Evolutionary conservation across 2,797 vertebrate species (phyloP).

Genomic region (Xerus rutilus): DNA sequence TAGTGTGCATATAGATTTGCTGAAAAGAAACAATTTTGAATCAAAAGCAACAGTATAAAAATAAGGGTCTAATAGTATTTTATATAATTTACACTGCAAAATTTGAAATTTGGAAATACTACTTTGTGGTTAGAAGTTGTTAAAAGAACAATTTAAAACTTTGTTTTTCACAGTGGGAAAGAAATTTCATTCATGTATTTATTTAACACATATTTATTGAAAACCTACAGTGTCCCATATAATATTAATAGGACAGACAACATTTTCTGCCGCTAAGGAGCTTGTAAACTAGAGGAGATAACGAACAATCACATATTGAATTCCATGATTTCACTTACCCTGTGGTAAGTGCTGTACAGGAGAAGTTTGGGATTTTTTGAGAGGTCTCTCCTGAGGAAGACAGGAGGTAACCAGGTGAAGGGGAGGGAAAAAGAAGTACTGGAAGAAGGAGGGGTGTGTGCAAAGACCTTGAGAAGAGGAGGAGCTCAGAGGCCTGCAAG

Average conservation of each 20-base stretch:
- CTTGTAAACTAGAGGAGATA: neutral
- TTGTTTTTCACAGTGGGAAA: constrained; percentile 49
- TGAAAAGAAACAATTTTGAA: constrained; percentile 77
- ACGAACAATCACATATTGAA: neutral
- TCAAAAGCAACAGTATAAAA: constrained; percentile 65
- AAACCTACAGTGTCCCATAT: neutral
- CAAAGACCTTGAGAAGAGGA: neutral
- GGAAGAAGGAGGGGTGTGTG: neutral
- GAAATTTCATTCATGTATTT: constrained; percentile 23
- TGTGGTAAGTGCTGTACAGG: neutral
- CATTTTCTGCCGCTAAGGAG: neutral
- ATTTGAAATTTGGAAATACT: constrained; percentile 62
- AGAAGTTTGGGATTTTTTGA: neutral
- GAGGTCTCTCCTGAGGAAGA: neutral
- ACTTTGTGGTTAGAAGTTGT: constrained; percentile 28
- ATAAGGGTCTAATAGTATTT: constrained; percentile 52
- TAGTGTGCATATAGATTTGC: constrained; percentile 78
- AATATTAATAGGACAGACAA: constrained; percentile 35
- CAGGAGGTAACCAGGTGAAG: neutral
- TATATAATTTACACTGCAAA: constrained; percentile 78
- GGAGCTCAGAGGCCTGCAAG: neutral
- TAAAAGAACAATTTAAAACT: constrained; percentile 46
- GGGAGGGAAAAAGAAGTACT: neutral
- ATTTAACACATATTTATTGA: constrained; percentile 51
- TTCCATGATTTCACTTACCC: constrained; percentile 1